phyloP scores from a whole-genome alignment of 2,113 vertebrate species.

The Gorsachius goisagi region DNA sequence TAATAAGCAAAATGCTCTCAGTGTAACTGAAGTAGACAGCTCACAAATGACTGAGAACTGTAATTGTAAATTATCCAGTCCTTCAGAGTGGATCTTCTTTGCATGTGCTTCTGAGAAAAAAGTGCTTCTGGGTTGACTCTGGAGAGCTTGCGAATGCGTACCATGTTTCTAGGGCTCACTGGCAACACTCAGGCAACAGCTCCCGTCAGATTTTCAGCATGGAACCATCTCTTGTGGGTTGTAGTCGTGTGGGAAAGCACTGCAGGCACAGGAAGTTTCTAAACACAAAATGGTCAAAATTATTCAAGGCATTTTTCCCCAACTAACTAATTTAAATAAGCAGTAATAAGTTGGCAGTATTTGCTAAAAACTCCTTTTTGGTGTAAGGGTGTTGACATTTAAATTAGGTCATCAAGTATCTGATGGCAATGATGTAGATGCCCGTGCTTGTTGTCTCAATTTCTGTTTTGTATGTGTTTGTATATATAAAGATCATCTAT shows the following conservation, averaged over 20 bases:
- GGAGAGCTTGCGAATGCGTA: fast-evolving
- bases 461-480: background rate
- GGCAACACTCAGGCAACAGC: background rate
- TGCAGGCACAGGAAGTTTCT: background rate
- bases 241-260: background rate
- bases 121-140: background rate
- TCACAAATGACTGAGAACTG: background rate
- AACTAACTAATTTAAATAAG: background rate
- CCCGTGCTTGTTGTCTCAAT: background rate
- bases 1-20: background rate
- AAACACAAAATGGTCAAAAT: background rate
- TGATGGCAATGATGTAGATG: background rate
- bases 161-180: fast-evolving
- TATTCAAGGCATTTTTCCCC: background rate
- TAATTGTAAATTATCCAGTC: background rate
- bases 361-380: background rate
- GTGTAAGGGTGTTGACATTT: background rate
- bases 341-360: background rate
- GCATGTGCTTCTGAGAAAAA: background rate
- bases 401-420: background rate
- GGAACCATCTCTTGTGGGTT: background rate
- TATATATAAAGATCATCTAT: background rate
- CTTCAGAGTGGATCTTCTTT: background rate
- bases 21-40: background rate
- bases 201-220: background rate